A percentile compares a stretch with the other conserved stretches of the same genome.
phyloP scores from a whole-genome alignment of 2,888 invertebrate species.

The Calliphora vomitoria region DNA sequence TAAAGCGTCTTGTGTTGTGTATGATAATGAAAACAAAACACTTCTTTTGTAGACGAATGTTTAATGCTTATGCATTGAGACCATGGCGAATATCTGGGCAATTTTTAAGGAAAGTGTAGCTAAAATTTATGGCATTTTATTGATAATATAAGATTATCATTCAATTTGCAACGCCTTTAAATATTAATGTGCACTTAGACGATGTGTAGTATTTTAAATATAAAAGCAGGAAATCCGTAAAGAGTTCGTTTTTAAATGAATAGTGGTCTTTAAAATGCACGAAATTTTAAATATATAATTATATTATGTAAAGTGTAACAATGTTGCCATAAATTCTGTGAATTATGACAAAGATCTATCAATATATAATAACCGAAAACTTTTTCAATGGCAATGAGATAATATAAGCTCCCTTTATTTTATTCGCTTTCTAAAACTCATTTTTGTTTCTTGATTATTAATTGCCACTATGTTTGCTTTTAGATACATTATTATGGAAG shows the following conservation, averaged over 20 bases:
- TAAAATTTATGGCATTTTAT: slow-evolving; percentile 23
- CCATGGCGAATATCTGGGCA: slow-evolving; percentile 12
- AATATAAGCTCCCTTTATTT: no score
- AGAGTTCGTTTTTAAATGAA: not conserved
- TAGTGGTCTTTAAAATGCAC: not conserved
- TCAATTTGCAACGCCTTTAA: slow-evolving; percentile 55
- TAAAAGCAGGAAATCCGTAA: not conserved
- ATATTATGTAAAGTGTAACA: not conserved
- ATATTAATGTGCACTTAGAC: slow-evolving; percentile 23
- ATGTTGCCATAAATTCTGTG: not conserved
- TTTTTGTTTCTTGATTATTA: no score
- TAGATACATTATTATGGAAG: no score
- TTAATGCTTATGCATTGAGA: not conserved
- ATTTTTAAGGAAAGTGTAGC: slow-evolving; percentile 60
- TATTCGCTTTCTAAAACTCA: no score
- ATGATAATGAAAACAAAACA: slow-evolving; percentile 62
- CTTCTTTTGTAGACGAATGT: slow-evolving; percentile 20
- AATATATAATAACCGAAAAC: no score
- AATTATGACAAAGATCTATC: no score
- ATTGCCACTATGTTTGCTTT: no score
- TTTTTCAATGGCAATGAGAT: no score
- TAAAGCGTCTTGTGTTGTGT: slow-evolving; percentile 42
- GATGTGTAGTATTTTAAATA: not conserved
- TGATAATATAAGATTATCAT: slow-evolving; percentile 49
- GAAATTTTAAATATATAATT: not conserved